Percentiles rank a stretch among this genome's conserved stretches.
phyloP scores from a whole-genome alignment of 2,113 vertebrate species.

The Labrus mixtus region DNA sequence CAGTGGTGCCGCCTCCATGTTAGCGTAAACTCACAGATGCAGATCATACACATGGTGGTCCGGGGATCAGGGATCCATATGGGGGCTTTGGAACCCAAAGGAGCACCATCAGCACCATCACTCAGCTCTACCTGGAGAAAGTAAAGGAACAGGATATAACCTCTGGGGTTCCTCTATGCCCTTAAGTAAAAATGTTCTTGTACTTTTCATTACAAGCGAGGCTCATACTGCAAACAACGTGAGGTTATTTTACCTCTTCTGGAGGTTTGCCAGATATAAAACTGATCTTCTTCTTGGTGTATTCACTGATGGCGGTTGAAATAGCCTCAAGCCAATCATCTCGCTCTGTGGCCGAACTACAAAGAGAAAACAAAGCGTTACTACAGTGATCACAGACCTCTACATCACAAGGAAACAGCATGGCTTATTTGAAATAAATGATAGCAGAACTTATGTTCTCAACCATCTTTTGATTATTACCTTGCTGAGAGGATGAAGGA shows the following conservation, averaged over 20 bases:
- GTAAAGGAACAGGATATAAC: background rate
- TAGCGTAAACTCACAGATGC: conserved; percentile 94
- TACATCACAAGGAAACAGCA: background rate
- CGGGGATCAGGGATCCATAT: conserved; percentile 98
- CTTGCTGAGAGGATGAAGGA: conserved; percentile 98
- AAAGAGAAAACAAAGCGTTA: conserved; percentile 27
- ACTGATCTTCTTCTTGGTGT: conserved; percentile 93
- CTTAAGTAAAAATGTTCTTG: background rate
- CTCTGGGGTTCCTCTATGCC: no score
- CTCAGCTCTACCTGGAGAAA: conserved; percentile 79
- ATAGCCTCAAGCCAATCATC: conserved; percentile 96
- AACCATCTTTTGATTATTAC: conserved; percentile 74
- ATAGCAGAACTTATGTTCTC: background rate
- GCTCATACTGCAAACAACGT: background rate
- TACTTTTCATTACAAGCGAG: background rate
- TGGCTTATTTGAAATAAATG: background rate
- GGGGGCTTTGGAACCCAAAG: conserved; percentile 94
- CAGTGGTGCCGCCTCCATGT: conserved; percentile 98
- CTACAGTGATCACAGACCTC: background rate
- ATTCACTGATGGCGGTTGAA: conserved; percentile 91
- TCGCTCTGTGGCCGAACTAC: conserved; percentile 92
- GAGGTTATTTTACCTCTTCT: conserved; percentile 80
- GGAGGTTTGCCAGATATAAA: conserved; percentile 90
- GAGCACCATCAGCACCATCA: conserved; percentile 80
- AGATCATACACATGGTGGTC: conserved; percentile 98